Percentiles rank a stretch among this genome's conserved stretches.
These are phyloP conservation scores for Vulpes lagopus DNA, from an alignment of 2,113 vertebrate genomes.

Conservation along the genomic window DNA sequence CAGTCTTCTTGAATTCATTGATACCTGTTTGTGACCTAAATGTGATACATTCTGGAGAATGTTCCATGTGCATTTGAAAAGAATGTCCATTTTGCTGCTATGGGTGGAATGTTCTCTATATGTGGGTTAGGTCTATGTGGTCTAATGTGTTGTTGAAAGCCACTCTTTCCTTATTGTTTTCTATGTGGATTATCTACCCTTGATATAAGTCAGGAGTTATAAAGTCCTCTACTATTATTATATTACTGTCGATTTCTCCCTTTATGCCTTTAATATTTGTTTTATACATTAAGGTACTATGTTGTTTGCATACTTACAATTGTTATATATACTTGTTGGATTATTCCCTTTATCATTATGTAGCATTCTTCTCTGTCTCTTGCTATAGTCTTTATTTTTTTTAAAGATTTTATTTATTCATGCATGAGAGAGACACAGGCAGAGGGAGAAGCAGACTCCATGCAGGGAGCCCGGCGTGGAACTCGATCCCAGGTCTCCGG, in stretches of 20 bases:
- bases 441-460: too few species aligned
- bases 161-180: not conserved
- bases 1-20: not conserved
- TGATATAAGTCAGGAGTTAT: not conserved
- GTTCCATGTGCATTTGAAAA: not conserved
- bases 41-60: not conserved
- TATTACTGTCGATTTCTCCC: not conserved
- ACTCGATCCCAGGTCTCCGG: too few species aligned
- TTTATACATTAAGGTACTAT: not conserved
- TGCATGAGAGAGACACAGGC: too few species aligned
- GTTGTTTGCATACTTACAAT: not conserved
- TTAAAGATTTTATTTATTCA: too few species aligned
- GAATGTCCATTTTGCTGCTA: not conserved
- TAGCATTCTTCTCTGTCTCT: not conserved
- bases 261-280: not conserved
- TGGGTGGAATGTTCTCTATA: not conserved
- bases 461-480: too few species aligned
- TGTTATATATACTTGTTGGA: not conserved
- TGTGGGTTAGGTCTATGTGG: not conserved
- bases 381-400: not conserved
- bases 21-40: not conserved
- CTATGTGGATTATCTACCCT: not conserved
- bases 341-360: not conserved
- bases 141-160: not conserved
- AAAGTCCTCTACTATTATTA: not conserved